Conservation (phyloP, 2,113 vertebrate genomes). For the Amia ocellicauda region DNA sequence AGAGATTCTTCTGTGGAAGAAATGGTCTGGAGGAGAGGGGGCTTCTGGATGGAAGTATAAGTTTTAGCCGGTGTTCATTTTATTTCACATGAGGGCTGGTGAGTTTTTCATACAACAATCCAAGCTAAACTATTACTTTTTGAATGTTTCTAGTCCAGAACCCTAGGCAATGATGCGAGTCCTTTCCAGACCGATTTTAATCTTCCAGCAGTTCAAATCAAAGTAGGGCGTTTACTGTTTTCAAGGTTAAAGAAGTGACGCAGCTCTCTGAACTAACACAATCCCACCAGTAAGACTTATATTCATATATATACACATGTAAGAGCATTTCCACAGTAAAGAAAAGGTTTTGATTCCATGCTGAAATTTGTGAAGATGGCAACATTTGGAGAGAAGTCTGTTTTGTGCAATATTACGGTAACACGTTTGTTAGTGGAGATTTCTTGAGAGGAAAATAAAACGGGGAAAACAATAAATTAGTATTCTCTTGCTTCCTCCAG, state of each 20-base stretch:
- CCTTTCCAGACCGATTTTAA: background rate
- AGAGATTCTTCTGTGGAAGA: slow-evolving; percentile 12
- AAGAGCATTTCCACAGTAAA: slow-evolving; percentile 27
- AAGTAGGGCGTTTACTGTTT: background rate
- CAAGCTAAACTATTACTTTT: too few species aligned
- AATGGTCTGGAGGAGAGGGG: background rate
- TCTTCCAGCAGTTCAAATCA: background rate
- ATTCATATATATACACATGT: slow-evolving; percentile 28
- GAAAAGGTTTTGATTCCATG: slow-evolving; percentile 30
- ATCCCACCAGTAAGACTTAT: background rate
- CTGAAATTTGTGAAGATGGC: slow-evolving; percentile 38
- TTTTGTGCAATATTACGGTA: slow-evolving; percentile 24
- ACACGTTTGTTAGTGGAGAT: too few species aligned
- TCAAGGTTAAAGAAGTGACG: background rate
- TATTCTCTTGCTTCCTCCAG: slow-evolving; percentile 88
- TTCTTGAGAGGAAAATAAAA: background rate
- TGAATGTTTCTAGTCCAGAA: too few species aligned
- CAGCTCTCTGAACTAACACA: background rate
- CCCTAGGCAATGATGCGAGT: too few species aligned
- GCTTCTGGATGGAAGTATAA: too few species aligned
- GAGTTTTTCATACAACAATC: too few species aligned
- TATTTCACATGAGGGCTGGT: too few species aligned
- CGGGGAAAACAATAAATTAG: too few species aligned
- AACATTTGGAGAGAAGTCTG: slow-evolving; percentile 33
- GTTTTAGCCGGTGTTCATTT: too few species aligned